Percentiles rank a stretch among this genome's conserved stretches.
Evolutionary conservation across 1,140 invertebrate species (phyloP).

Genomic region (Argopecten irradians): DNA sequence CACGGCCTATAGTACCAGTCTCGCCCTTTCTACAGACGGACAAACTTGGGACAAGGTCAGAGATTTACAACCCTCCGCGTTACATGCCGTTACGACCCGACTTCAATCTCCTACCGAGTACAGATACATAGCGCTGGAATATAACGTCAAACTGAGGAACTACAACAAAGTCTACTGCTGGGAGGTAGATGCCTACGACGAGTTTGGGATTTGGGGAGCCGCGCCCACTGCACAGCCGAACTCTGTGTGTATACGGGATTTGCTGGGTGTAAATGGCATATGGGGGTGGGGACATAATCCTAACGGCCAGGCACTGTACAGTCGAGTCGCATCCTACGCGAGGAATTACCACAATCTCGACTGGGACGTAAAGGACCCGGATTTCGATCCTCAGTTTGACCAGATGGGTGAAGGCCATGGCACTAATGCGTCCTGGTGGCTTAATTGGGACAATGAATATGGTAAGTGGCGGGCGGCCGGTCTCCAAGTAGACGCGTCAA

Average conservation of each 20-base stretch:
- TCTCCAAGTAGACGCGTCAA: constrained; percentile 55
- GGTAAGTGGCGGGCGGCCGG: constrained; percentile 52
- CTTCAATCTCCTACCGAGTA: constrained; percentile 5
- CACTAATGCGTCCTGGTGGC: constrained; percentile 59
- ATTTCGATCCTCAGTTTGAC: constrained; percentile 53
- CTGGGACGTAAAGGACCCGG: constrained; percentile 62
- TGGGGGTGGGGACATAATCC: constrained; percentile 65
- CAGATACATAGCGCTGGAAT: constrained; percentile 52
- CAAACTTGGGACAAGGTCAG: constrained; percentile 40
- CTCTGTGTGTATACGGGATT: constrained; percentile 40
- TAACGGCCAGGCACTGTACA: constrained; percentile 59
- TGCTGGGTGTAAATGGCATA: constrained; percentile 66
- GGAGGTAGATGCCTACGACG: constrained; percentile 63
- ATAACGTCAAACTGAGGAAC: constrained; percentile 42
- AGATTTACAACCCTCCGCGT: constrained; percentile 54
- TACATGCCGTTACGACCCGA: constrained; percentile 49
- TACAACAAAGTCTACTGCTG: constrained; percentile 58
- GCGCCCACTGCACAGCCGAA: constrained; percentile 43
- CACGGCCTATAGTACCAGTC: constrained; percentile 34
- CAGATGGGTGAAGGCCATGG: constrained; percentile 57
- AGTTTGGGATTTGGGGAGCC: constrained; percentile 52
- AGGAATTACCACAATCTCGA: constrained; percentile 65
- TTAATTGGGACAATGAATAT: constrained; percentile 67
- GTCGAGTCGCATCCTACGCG: constrained; percentile 56
- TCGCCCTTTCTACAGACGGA: constrained; percentile 52